phyloP scores from a whole-genome alignment of 2,888 invertebrate species.

The Neoascia interrupta region DNA sequence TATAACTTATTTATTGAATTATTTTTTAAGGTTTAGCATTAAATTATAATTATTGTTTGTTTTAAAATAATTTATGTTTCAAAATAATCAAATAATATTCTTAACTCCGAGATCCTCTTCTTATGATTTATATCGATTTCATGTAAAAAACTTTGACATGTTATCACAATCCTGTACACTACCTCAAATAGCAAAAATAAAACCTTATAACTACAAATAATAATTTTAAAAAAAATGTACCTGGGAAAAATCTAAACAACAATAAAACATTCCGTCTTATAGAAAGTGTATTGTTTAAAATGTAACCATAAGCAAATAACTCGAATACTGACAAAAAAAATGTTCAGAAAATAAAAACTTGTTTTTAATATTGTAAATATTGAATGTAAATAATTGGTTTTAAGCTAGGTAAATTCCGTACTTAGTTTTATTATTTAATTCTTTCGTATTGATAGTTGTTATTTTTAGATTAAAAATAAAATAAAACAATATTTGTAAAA shows the following conservation, averaged over 20 bases:
- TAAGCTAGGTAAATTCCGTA: conserved; percentile 47
- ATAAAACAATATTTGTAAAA: conserved; percentile 30
- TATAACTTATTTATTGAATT: conserved; percentile 61
- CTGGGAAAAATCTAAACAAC: conserved; percentile 27
- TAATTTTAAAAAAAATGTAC: conserved; percentile 34
- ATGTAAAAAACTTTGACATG: conserved; percentile 41
- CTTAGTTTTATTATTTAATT: conserved; percentile 54
- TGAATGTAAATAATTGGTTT: conserved; percentile 20
- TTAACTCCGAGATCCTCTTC: conserved; percentile 27
- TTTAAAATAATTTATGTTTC: conserved; percentile 55
- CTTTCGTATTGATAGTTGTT: conserved; percentile 52
- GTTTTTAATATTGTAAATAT: conserved; percentile 52
- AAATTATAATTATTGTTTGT: conserved; percentile 30
- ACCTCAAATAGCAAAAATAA: conserved; percentile 14
- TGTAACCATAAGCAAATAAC: background rate
- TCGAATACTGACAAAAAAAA: conserved; percentile 17
- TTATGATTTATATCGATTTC: conserved; percentile 50
- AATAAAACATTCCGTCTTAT: conserved; percentile 53
- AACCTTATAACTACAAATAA: conserved; percentile 52
- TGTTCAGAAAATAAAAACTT: no score
- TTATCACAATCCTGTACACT: no score
- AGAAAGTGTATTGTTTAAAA: background rate
- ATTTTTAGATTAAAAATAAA: conserved; percentile 38
- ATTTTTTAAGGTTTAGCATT: conserved; percentile 50
- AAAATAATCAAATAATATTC: conserved; percentile 14